Conservation (phyloP, 2,113 vertebrate species). For the Bombycilla garrulus region DNA sequence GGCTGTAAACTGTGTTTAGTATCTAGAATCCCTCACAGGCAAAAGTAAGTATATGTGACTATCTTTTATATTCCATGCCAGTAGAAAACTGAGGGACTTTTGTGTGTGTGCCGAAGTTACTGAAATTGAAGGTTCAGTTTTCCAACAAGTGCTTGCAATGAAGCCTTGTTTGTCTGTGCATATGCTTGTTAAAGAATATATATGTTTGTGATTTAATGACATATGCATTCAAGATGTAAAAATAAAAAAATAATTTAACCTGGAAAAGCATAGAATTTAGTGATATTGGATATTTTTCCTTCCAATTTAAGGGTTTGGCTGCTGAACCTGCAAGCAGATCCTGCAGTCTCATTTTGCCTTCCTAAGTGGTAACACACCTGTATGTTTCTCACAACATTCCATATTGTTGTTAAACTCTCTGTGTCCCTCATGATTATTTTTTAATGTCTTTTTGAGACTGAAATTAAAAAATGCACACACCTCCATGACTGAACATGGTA, state of each 20-base stretch:
- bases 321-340: not conserved
- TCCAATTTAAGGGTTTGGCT: not conserved
- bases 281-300: not conserved
- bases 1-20: not conserved
- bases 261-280: not conserved
- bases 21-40: not conserved
- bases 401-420: not conserved
- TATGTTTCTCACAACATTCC: not conserved
- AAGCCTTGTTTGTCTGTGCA: not conserved
- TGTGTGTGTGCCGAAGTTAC: not conserved
- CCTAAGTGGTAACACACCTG: not conserved
- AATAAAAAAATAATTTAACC: not conserved
- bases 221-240: not conserved
- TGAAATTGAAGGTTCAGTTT: not conserved
- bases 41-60: not conserved
- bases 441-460: not conserved
- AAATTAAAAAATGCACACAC: not conserved
- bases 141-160: not conserved
- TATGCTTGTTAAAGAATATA: not conserved
- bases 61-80: not conserved
- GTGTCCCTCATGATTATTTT: fast-evolving
- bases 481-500: too few species aligned
- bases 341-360: not conserved
- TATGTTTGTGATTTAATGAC: not conserved
- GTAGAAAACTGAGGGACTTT: not conserved